These are phyloP conservation scores for Temnothorax curvispinosus DNA, from an alignment of 1,140 invertebrate species.

Conservation along the genomic window DNA sequence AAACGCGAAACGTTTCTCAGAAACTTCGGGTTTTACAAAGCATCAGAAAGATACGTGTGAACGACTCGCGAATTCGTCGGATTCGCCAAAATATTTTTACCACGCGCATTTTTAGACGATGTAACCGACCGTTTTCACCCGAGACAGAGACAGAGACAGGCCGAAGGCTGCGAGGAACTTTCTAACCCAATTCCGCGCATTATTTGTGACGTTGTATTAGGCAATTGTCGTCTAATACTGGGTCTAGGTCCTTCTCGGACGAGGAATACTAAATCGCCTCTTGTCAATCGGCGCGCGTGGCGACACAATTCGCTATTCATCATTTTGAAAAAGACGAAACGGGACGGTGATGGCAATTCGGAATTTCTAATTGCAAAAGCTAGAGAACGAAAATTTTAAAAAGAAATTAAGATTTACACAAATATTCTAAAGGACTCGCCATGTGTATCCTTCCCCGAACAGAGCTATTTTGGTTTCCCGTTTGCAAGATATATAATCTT, in stretches of 20 bases:
- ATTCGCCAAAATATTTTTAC: conserved; percentile 20
- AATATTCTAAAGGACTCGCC: neutral
- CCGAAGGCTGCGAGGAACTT: conserved; percentile 70
- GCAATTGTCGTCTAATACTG: conserved; percentile 71
- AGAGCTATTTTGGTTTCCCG: neutral
- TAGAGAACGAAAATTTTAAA: too few relatives aligned
- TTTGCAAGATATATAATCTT: neutral
- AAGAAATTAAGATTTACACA: neutral
- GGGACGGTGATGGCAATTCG: neutral
- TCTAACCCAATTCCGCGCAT: conserved; percentile 76
- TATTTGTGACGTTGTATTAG: conserved; percentile 72
- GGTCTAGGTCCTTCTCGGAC: conserved; percentile 73
- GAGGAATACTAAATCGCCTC: conserved; percentile 71
- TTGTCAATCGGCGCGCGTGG: conserved; percentile 61
- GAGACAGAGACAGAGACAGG: neutral
- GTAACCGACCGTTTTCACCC: conserved; percentile 68
- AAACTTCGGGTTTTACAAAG: neutral
- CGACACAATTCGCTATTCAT: neutral
- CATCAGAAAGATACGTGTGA: neutral
- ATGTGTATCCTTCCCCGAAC: neutral
- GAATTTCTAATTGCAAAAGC: neutral
- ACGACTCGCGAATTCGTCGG: neutral
- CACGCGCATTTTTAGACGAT: conserved; percentile 76
- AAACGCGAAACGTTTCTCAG: neutral
- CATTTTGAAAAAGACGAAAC: neutral